Evolutionary conservation across 2,888 invertebrate genomes (phyloP), one percentile per base, ranked within the genome.

Genomic region (Macroteleia sp.): DNA sequence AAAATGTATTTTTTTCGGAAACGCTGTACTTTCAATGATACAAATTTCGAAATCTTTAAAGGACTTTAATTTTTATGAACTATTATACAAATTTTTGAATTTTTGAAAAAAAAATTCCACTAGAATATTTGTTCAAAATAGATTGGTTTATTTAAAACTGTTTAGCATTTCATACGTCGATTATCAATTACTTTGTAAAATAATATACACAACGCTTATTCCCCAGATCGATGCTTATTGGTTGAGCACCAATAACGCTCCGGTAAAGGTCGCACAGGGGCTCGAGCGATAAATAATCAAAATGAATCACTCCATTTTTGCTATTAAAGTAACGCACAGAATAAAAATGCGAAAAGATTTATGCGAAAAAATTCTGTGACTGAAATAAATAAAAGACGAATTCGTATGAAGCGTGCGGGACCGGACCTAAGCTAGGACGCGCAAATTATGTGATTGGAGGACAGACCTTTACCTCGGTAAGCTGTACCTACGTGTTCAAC

Each of bases 361-460:
- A 57, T 56, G 36, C 42, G 64, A 25, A 42, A 41, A 25, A 46
- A 42, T 36, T 39, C 17, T 50, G 67, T 36, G 61, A 64, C 42
- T 66, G 64, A 44, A 61, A 75, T 56, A 61, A 74, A 74, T 20
- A 41, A 50, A 44, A 16, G 25, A 22, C 42, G 17, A 69, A 62
- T 41, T 64, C 22, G 57, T 76, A 34, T 32, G 57, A 67, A 41
- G 1, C 42, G 39, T 20, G 17, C 30, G 41, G 30, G 22, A 16
- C 50, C 12, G 59, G 57, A 44, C 62, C 64, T 32, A 50, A 77
- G 64, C 57, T 59, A 69, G 73, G 57, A 46, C 57, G 78, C 56
- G 78, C 67, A 76, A 76, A 78, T 78, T 76, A 76, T 78, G 79
- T 73, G 76, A 77, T 70, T 67, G 73, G 70, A 75, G 78, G 75